These are phyloP conservation scores for human (Homo sapiens) DNA, from an alignment of 2,113 vertebrate species.

Conservation along the genomic window DNA sequence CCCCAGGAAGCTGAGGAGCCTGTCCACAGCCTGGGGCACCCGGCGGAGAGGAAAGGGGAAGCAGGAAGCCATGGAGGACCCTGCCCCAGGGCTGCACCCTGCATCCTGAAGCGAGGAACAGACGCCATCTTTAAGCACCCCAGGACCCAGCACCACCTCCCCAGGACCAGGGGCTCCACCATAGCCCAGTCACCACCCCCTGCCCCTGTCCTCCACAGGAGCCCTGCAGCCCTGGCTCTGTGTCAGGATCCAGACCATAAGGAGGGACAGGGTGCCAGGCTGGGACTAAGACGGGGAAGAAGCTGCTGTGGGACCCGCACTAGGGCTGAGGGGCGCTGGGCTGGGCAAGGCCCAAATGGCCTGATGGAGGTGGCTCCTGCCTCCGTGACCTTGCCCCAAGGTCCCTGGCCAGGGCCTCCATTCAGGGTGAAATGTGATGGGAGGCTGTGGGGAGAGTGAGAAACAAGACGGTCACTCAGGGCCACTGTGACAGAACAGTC, in stretches of 20 bases:
- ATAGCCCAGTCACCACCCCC: not conserved
- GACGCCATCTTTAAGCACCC: no score
- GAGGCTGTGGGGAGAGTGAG: not conserved
- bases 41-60: rapidly evolving
- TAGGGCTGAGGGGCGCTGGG: not conserved
- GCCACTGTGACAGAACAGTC: not conserved
- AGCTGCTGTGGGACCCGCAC: not conserved
- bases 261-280: not conserved
- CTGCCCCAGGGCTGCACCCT: not conserved
- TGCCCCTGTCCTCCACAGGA: not conserved
- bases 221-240: not conserved
- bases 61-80: not conserved
- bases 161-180: not conserved
- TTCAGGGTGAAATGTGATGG: not conserved
- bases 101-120: not conserved
- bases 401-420: not conserved
- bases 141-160: not conserved
- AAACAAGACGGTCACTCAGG: not conserved
- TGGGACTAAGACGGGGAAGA: not conserved
- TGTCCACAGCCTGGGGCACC: not conserved
- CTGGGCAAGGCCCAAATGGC: no score
- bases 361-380: not conserved
- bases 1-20: not conserved
- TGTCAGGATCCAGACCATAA: rapidly evolving
- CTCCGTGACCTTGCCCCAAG: not conserved